Conservation (phyloP, 2,888 invertebrate genomes). For the Bombyx huttoni region DNA sequence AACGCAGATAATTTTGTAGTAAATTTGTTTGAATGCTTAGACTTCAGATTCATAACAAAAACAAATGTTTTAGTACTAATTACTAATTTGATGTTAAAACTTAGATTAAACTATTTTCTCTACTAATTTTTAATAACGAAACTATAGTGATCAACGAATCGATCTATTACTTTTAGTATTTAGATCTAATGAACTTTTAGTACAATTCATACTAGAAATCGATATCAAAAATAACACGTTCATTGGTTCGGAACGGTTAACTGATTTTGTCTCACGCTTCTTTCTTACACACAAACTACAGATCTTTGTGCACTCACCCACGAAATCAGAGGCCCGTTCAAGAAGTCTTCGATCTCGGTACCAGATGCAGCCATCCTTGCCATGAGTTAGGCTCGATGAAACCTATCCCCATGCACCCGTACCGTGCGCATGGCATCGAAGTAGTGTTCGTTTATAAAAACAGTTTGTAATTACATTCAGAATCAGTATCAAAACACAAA, state of each 20-base stretch:
- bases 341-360: conserved; percentile 85
- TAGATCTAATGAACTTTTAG: not conserved
- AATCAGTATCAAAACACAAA: conserved; percentile 3
- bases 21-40: not conserved
- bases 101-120: no score
- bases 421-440: conserved; percentile 47
- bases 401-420: conserved; percentile 35
- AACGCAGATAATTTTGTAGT: not conserved
- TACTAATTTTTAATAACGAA: no score
- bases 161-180: no score
- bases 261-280: conserved; percentile 41
- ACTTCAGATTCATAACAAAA: not conserved
- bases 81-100: no score
- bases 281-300: conserved; percentile 36
- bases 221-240: conserved; percentile 9
- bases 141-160: no score
- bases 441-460: conserved; percentile 21
- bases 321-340: conserved; percentile 86
- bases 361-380: conserved; percentile 75
- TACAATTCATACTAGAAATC: not conserved
- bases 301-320: conserved; percentile 80
- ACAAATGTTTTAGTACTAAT: not conserved
- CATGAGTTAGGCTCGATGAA: conserved; percentile 48
- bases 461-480: conserved; percentile 1
- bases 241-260: conserved; percentile 40